A percentile compares a stretch with the other conserved stretches of the same genome.
These are phyloP conservation scores for Ostrea denselamellosa DNA, from an alignment of 1,140 invertebrate species.

Conservation along the genomic window DNA sequence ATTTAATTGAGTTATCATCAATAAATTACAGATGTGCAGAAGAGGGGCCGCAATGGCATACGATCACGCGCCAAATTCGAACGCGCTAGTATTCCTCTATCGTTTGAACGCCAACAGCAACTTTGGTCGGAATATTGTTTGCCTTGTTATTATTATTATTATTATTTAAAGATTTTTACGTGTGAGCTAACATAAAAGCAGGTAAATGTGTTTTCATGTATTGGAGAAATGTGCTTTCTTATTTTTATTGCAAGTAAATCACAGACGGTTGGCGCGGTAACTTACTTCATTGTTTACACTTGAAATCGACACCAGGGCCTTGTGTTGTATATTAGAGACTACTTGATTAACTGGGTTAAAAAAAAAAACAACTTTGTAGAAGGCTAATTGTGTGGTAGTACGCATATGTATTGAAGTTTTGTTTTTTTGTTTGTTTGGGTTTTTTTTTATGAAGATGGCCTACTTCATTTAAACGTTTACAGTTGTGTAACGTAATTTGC, in stretches of 20 bases:
- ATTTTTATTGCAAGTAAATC: not conserved
- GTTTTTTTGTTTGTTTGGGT: too few species aligned
- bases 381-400: too few species aligned
- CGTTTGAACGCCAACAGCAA: slow-evolving; percentile 50
- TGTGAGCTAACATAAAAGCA: not conserved
- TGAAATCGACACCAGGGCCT: not conserved
- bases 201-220: not conserved
- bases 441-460: too few species aligned
- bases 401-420: too few species aligned
- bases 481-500: too few species aligned
- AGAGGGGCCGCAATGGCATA: slow-evolving; percentile 58
- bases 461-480: too few species aligned
- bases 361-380: too few species aligned
- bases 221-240: not conserved
- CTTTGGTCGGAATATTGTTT: not conserved
- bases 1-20: not conserved
- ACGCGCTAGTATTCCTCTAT: slow-evolving; percentile 61
- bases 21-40: slow-evolving; percentile 43
- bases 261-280: slow-evolving; percentile 30
- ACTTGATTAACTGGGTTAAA: too few species aligned
- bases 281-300: not conserved
- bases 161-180: not conserved
- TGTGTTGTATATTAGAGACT: too few species aligned
- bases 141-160: too few species aligned
- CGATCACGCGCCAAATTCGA: slow-evolving; percentile 77